Percentiles rank a stretch among this genome's conserved stretches.
Conservation (phyloP, 2,888 invertebrate species). For the Vanessa cardui region DNA sequence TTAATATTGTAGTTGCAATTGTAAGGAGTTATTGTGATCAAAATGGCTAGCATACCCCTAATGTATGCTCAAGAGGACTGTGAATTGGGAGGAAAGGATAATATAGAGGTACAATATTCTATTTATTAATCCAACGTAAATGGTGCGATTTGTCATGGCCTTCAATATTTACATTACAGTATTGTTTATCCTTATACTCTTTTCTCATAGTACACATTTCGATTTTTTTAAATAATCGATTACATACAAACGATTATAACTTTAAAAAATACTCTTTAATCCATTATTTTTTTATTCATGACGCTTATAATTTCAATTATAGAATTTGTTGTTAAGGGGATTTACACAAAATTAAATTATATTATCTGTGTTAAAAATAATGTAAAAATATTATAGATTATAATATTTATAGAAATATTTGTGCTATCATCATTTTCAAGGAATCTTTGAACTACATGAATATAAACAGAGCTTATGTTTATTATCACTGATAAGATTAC, state of each 20-base stretch:
- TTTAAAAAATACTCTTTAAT: too few species aligned
- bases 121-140: conserved; percentile 11
- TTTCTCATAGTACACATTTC: background rate
- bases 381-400: too few species aligned
- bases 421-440: too few species aligned
- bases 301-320: too few species aligned
- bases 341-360: too few species aligned
- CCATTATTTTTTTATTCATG: too few species aligned
- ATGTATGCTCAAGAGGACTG: conserved; percentile 86
- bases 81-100: conserved; percentile 86
- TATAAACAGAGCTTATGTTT: background rate
- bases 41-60: conserved; percentile 82
- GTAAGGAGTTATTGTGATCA: conserved; percentile 32
- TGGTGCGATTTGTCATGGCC: conserved; percentile 34
- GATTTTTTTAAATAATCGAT: background rate
- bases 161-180: conserved; percentile 36
- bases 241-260: too few species aligned
- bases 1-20: conserved; percentile 7
- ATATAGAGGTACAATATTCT: conserved; percentile 63
- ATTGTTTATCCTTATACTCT: conserved; percentile 19
- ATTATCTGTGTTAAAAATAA: too few species aligned
- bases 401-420: too few species aligned
- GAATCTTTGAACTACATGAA: background rate
- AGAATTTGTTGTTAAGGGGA: too few species aligned
- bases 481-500: conserved; percentile 14